Conservation (phyloP, 1,140 invertebrate genomes). For the Zaprionus africanus region DNA sequence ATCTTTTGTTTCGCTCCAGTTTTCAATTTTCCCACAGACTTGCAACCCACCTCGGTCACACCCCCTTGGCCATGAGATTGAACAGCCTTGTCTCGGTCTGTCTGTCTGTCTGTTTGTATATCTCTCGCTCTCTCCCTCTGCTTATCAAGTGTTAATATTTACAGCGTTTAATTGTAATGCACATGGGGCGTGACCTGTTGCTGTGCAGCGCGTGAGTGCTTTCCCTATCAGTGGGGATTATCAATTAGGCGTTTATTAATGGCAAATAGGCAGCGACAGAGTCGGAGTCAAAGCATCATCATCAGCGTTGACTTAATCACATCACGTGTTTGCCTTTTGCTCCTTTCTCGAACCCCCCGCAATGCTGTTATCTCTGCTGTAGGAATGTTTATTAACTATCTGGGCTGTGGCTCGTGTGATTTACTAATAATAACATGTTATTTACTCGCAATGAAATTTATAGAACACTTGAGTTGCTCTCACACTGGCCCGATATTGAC, state of each 20-base stretch:
- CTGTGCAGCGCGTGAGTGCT: background rate
- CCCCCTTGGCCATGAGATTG: constrained; percentile 2
- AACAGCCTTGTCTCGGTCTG: constrained; percentile 1
- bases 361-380: background rate
- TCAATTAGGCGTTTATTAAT: constrained; percentile 49
- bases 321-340: constrained; percentile 31
- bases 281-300: background rate
- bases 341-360: background rate
- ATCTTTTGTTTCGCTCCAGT: constrained; percentile 1
- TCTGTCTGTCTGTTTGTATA: background rate
- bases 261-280: constrained; percentile 23
- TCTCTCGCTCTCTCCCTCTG: background rate
- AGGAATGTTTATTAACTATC: constrained; percentile 2
- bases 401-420: constrained; percentile 15
- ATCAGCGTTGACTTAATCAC: constrained; percentile 10
- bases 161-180: constrained; percentile 45
- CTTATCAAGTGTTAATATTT: constrained; percentile 50
- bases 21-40: constrained; percentile 23
- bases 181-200: constrained; percentile 32
- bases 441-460: constrained; percentile 30
- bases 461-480: constrained; percentile 6
- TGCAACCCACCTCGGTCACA: background rate
- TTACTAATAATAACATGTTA: constrained; percentile 27
- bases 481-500: constrained; percentile 29
- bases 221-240: constrained; percentile 37